Conservation (phyloP, 2,888 invertebrate genomes). For the Cryptus armator region DNA sequence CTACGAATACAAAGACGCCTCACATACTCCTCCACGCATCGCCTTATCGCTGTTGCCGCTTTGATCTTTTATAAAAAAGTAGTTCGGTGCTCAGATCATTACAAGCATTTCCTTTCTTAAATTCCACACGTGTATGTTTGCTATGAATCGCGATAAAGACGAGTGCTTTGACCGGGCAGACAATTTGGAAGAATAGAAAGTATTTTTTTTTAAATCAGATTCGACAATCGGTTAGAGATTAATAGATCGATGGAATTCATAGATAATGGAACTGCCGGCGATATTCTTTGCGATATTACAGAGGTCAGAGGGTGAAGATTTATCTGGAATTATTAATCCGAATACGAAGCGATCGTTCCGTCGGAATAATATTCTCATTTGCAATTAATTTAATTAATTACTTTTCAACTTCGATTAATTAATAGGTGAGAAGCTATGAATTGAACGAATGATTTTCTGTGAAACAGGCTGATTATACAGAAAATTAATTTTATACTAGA, state of each 20-base stretch:
- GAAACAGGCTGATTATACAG: too few species aligned
- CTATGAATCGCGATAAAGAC: neutral
- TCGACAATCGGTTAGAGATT: neutral
- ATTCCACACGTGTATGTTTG: neutral
- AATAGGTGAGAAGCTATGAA: too few species aligned
- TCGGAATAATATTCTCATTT: too few species aligned
- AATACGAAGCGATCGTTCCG: too few species aligned
- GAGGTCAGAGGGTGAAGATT: too few species aligned
- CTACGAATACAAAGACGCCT: neutral
- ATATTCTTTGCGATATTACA: too few species aligned
- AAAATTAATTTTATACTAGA: too few species aligned
- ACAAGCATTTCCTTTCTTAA: neutral
- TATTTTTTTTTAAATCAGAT: neutral
- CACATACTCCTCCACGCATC: neutral
- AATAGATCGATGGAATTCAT: neutral
- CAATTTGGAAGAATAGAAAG: neutral
- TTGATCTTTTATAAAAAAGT: neutral
- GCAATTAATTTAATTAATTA: too few species aligned
- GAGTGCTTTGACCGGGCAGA: neutral
- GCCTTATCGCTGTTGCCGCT: constrained; percentile 17
- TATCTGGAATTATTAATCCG: too few species aligned
- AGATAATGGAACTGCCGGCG: too few species aligned
- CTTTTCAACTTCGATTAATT: too few species aligned
- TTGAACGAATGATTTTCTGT: too few species aligned
- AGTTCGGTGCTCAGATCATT: neutral